A percentile compares a stretch with the other conserved stretches of the same genome.
Conservation (phyloP, 2,888 invertebrate genomes). For the Minunthozetes semirufus region DNA sequence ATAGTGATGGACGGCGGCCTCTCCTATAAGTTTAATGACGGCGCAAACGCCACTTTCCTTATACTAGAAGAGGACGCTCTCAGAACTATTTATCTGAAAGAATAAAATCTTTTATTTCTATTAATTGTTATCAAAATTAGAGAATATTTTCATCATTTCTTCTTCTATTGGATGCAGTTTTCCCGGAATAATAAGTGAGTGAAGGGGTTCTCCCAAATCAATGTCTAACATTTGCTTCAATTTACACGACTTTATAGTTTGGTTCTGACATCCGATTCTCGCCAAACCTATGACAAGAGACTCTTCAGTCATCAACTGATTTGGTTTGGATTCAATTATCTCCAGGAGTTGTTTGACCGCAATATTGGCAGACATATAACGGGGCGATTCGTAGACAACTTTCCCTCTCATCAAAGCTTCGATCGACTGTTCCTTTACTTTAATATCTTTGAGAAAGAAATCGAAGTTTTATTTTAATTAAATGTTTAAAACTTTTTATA, state of each 20-base stretch:
- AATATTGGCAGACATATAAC: slow-evolving; percentile 83
- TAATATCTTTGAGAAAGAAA: slow-evolving; percentile 66
- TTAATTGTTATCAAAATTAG: slow-evolving; percentile 36
- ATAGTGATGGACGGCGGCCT: slow-evolving; percentile 93
- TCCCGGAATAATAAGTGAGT: slow-evolving; percentile 78
- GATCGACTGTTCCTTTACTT: slow-evolving; percentile 92
- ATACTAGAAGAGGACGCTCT: slow-evolving; percentile 78
- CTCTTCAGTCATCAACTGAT: slow-evolving; percentile 47
- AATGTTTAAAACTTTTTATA: neutral
- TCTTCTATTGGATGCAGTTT: slow-evolving; percentile 82
- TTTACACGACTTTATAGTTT: slow-evolving; percentile 65
- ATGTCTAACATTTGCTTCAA: slow-evolving; percentile 63
- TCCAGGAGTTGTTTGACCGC: slow-evolving; percentile 76
- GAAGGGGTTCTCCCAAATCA: slow-evolving; percentile 81
- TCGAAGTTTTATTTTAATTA: neutral
- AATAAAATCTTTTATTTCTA: slow-evolving; percentile 55
- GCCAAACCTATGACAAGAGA: slow-evolving; percentile 78
- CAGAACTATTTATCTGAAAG: slow-evolving; percentile 65
- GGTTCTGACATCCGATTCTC: slow-evolving; percentile 72
- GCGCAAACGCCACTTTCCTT: slow-evolving; percentile 75
- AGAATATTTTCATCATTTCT: slow-evolving; percentile 63
- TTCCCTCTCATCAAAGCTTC: slow-evolving; percentile 85
- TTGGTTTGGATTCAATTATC: slow-evolving; percentile 57
- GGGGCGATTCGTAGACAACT: slow-evolving; percentile 83
- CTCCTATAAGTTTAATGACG: slow-evolving; percentile 88